Evolutionary conservation across 2,797 vertebrate genomes (phyloP).

Genomic region (Heliangelus exortis): DNA sequence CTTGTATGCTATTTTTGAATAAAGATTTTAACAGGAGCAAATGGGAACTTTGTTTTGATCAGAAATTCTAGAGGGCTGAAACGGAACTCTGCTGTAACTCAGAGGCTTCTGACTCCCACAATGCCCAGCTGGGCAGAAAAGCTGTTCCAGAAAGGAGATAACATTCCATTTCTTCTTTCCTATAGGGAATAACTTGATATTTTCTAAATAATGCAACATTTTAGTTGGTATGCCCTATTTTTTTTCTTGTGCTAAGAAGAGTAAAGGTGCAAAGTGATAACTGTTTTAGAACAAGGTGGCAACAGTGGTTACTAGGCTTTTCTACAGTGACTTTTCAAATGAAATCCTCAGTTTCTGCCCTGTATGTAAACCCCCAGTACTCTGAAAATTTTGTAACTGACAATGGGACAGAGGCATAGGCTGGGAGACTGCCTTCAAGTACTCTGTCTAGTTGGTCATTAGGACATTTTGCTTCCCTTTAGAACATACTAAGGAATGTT

Average conservation of each 20-base stretch:
- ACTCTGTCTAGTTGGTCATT: conserved; percentile 84
- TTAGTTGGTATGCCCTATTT: conserved; percentile 83
- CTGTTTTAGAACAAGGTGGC: not conserved
- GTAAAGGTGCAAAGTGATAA: not conserved
- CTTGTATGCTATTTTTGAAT: not conserved
- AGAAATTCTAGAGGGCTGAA: not conserved
- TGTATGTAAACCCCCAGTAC: not conserved
- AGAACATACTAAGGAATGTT: conserved; percentile 72
- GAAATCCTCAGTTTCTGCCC: not conserved
- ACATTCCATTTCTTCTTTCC: conserved; percentile 89
- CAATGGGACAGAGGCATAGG: not conserved
- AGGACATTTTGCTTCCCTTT: conserved; percentile 85
- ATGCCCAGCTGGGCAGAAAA: not conserved
- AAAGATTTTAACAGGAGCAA: not conserved
- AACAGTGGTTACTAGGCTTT: not conserved
- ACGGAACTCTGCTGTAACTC: not conserved
- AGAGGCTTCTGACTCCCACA: not conserved
- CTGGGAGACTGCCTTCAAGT: conserved; percentile 83
- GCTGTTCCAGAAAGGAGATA: not conserved
- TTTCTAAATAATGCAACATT: conserved; percentile 84
- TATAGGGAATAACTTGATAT: conserved; percentile 81
- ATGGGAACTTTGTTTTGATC: not conserved
- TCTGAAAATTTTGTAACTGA: not conserved
- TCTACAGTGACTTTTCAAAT: not conserved
- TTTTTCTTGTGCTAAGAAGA: conserved; percentile 84